These are phyloP conservation scores for Mormyrus iriodes DNA, from an alignment of 2,113 vertebrate species.

Conservation along the genomic window DNA sequence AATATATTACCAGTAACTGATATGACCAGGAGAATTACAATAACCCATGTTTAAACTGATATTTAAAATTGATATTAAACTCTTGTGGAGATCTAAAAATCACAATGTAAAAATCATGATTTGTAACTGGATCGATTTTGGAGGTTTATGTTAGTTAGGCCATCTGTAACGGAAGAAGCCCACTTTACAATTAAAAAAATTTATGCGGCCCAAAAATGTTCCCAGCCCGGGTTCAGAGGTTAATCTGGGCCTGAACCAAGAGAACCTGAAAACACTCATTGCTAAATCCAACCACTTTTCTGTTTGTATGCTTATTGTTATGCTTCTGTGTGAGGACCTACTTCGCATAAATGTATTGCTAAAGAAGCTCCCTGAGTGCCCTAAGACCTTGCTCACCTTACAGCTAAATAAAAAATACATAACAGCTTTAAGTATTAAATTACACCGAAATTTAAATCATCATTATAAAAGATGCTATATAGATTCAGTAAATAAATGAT, in stretches of 20 bases:
- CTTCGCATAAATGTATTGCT: background rate
- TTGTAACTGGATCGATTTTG: background rate
- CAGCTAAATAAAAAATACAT: background rate
- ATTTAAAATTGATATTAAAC: background rate
- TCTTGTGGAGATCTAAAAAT: background rate
- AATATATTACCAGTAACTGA: background rate
- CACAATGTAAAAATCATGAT: background rate
- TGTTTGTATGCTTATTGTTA: background rate
- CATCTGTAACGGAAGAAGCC: background rate
- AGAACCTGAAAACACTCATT: background rate
- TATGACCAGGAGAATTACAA: background rate
- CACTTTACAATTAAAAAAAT: background rate
- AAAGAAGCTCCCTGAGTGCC: background rate
- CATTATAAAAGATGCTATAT: background rate
- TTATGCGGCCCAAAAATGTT: background rate
- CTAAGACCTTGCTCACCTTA: background rate
- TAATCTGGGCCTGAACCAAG: background rate
- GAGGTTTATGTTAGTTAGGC: background rate
- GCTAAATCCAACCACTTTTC: background rate
- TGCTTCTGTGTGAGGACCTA: background rate
- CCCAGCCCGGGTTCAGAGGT: background rate
- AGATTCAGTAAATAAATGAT: background rate
- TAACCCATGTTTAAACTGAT: background rate
- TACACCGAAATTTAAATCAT: background rate
- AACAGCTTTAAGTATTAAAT: background rate